These are phyloP conservation scores for Cherax quadricarinatus DNA, from an alignment of 1,140 invertebrate genomes.

Conservation along the genomic window DNA sequence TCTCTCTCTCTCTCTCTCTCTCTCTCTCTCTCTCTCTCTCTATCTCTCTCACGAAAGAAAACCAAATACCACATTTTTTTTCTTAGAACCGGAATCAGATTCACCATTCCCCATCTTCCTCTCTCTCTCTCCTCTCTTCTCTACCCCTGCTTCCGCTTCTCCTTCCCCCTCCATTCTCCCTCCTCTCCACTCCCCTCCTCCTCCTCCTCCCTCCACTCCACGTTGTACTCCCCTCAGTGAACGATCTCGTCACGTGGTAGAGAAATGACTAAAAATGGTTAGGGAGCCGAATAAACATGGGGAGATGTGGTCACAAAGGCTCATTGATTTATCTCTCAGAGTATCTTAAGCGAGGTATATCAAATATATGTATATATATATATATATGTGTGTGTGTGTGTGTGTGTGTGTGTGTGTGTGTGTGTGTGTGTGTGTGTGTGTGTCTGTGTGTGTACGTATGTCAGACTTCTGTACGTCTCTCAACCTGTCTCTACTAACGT, in stretches of 20 bases:
- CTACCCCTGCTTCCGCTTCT: background rate
- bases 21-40: background rate
- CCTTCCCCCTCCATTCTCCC: background rate
- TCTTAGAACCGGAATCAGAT: background rate
- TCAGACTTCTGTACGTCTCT: background rate
- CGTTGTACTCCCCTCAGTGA: background rate
- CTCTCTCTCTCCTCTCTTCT: background rate
- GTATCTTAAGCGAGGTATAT: background rate
- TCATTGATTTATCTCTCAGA: background rate
- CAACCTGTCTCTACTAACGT: too few species aligned
- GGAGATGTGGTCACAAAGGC: background rate
- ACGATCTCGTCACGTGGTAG: background rate
- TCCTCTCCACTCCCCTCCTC: background rate
- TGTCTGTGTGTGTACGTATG: background rate
- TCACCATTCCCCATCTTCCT: background rate
- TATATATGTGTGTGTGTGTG: too few species aligned
- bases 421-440: background rate
- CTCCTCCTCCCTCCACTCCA: background rate
- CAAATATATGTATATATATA: background rate
- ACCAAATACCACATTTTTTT: background rate
- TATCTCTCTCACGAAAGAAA: background rate
- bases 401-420: background rate
- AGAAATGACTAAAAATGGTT: background rate
- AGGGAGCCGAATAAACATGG: background rate
- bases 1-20: background rate